phyloP scores from a whole-genome alignment of 2,797 vertebrate genomes.

The Discoglossus pictus region DNA sequence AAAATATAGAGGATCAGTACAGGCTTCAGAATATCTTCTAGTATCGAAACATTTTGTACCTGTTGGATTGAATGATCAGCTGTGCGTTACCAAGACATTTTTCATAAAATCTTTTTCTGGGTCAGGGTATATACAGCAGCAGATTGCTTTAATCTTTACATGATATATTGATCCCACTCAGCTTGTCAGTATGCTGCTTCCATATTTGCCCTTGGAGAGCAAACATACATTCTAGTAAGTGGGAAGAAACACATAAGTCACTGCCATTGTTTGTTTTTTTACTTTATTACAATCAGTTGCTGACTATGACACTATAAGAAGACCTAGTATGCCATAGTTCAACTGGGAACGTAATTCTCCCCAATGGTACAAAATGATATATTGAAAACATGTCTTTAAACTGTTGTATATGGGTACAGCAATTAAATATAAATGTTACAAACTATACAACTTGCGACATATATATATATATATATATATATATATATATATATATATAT shows the following conservation, averaged over 20 bases:
- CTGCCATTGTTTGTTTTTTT: constrained; percentile 26
- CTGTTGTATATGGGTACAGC: constrained; percentile 4
- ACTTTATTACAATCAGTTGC: constrained; percentile 29
- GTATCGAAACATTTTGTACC: constrained; percentile 22
- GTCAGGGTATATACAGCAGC: constrained; percentile 21
- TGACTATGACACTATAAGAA: constrained; percentile 15
- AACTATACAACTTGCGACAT: too few species aligned
- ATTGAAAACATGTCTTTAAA: constrained; percentile 13
- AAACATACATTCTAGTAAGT: constrained; percentile 27
- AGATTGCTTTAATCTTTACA: constrained; percentile 41
- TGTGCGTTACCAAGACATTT: constrained; percentile 8
- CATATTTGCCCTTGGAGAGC: constrained; percentile 33
- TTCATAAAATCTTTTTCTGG: constrained; percentile 33
- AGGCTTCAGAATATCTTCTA: constrained; percentile 3
- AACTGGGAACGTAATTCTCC: constrained; percentile 3
- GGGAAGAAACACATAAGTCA: constrained; percentile 33
- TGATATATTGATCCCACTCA: constrained; percentile 39
- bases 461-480: too few species aligned
- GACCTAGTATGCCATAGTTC: constrained; percentile 12
- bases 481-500: too few species aligned
- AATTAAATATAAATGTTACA: too few species aligned
- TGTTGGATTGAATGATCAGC: constrained; percentile 20
- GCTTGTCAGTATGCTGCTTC: constrained; percentile 23
- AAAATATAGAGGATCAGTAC: too few species aligned
- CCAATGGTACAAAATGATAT: constrained; percentile 18